phyloP scores from a whole-genome alignment of 2,797 vertebrate genomes.

The Poeciliopsis gracilis region DNA sequence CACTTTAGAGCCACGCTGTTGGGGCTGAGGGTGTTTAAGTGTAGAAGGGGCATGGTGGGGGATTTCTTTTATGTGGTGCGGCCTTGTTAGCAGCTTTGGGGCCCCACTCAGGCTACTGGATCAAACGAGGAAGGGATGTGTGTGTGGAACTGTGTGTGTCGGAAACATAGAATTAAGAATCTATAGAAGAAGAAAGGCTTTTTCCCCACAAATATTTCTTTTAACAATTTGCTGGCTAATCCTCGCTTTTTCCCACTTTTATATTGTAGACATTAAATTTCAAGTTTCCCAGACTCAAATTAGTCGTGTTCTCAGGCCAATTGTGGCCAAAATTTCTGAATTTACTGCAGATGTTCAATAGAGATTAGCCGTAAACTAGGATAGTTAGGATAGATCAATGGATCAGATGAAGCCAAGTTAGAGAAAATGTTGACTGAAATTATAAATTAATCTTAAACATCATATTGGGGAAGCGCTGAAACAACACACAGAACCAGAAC shows the following conservation, averaged over 20 bases:
- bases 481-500: slow-evolving; percentile 25
- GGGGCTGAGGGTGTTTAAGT: slow-evolving; percentile 35
- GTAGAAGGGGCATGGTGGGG: neutral
- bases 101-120: slow-evolving; percentile 50
- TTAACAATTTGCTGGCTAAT: neutral
- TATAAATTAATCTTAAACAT: slow-evolving; percentile 5
- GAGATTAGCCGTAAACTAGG: neutral
- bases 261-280: neutral
- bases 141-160: slow-evolving; percentile 14
- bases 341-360: neutral
- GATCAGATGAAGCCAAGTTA: slow-evolving; percentile 9
- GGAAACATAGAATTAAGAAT: slow-evolving; percentile 4
- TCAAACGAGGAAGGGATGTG: slow-evolving; percentile 48
- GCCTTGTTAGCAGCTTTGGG: slow-evolving; percentile 45
- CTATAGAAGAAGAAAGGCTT: neutral
- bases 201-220: no score
- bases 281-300: neutral
- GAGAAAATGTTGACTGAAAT: slow-evolving; percentile 6
- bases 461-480: slow-evolving; percentile 10
- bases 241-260: neutral
- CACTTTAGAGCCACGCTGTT: slow-evolving; percentile 44
- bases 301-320: neutral
- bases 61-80: slow-evolving; percentile 61
- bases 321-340: neutral
- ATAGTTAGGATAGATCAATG: neutral